These are phyloP conservation scores for Yponomeuta sedellus DNA, from an alignment of 2,888 invertebrate genomes.

Conservation along the genomic window DNA sequence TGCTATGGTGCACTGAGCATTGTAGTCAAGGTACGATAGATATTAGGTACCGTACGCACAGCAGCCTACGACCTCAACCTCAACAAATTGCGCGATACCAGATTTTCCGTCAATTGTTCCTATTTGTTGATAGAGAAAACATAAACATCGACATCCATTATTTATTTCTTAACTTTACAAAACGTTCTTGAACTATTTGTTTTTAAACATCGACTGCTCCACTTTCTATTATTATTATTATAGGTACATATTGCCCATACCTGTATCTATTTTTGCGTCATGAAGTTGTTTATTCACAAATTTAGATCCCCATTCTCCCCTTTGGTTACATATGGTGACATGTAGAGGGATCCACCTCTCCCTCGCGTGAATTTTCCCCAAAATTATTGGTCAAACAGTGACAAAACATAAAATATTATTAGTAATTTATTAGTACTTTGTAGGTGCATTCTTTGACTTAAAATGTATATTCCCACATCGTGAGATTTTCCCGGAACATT, in stretches of 20 bases:
- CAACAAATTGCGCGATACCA: constrained; percentile 7
- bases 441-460: no score
- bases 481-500: no score
- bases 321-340: no score
- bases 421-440: no score
- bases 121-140: constrained; percentile 14
- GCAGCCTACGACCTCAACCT: constrained; percentile 7
- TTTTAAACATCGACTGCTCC: constrained; percentile 22
- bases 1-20: constrained; percentile 1
- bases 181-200: constrained; percentile 24
- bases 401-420: no score
- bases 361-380: no score
- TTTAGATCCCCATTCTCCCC: no score
- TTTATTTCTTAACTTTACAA: constrained; percentile 16
- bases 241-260: not conserved
- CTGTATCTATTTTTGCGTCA: no score
- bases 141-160: constrained; percentile 14
- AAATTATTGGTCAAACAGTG: no score
- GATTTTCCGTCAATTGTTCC: constrained; percentile 15
- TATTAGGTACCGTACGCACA: not conserved
- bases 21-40: not conserved
- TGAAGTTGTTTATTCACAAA: no score
- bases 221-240: constrained; percentile 25
- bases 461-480: no score
- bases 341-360: no score